Evolutionary conservation across 1,140 invertebrate species (phyloP).

Genomic region (Helicoverpa zea): DNA sequence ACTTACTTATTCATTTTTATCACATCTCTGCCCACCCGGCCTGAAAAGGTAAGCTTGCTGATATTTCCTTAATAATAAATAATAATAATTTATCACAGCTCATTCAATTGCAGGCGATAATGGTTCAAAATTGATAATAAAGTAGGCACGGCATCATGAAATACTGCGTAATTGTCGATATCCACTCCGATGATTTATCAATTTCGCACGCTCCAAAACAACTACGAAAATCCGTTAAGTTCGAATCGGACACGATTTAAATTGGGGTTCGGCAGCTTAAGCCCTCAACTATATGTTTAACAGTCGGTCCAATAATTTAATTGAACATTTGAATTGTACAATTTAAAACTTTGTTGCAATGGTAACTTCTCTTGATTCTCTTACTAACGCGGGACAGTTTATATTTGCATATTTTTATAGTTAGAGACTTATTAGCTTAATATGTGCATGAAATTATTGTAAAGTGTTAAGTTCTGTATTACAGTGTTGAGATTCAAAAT

Average conservation of each 20-base stretch:
- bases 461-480: background rate
- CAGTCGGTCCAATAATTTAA: too few species aligned
- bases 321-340: too few species aligned
- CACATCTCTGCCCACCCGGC: background rate
- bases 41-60: background rate
- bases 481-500: background rate
- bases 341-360: too few species aligned
- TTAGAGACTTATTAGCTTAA: too few species aligned
- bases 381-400: too few species aligned
- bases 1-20: background rate
- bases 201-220: constrained; percentile 4
- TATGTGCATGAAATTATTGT: too few species aligned
- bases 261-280: background rate
- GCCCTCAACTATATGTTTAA: background rate
- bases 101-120: constrained; percentile 29
- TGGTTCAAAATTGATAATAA: constrained; percentile 25
- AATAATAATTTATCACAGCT: constrained; percentile 22
- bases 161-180: constrained; percentile 36
- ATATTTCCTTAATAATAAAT: constrained; percentile 9
- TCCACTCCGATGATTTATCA: constrained; percentile 34
- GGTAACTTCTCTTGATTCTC: too few species aligned
- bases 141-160: constrained; percentile 27
- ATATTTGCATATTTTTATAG: too few species aligned
- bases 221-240: constrained; percentile 26
- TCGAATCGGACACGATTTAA: background rate